A percentile compares a stretch with the other conserved stretches of the same genome.
Evolutionary conservation across 2,113 vertebrate genomes (phyloP).

Genomic region (Corynorhinus townsendii): DNA sequence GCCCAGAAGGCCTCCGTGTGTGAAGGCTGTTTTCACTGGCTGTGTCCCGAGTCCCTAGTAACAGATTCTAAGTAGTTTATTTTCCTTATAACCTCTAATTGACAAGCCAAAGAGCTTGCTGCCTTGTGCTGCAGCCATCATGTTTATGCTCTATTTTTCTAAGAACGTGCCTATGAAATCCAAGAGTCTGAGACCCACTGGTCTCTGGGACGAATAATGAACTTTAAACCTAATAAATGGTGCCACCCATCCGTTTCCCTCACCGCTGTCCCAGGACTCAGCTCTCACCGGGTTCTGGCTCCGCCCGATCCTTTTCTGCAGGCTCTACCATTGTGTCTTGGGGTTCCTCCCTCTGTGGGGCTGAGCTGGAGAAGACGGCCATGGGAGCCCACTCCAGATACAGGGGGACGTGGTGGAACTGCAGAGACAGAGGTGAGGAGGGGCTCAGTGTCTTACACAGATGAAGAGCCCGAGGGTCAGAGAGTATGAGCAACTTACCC

Average conservation of each 20-base stretch:
- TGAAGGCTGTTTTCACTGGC: neutral
- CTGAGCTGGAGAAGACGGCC: slow-evolving; percentile 84
- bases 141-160: neutral
- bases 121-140: accelerated
- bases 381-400: slow-evolving; percentile 97
- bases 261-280: accelerated
- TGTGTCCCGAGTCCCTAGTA: neutral
- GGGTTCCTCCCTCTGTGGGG: slow-evolving; percentile 40
- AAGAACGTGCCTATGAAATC: accelerated
- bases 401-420: slow-evolving; percentile 86
- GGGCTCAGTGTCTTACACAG: neutral
- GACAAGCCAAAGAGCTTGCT: neutral
- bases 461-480: neutral
- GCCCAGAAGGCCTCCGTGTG: accelerated
- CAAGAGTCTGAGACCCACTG: neutral
- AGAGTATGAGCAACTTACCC: accelerated
- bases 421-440: neutral
- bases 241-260: accelerated
- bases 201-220: neutral
- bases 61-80: neutral
- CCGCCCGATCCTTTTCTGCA: neutral
- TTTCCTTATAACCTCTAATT: neutral
- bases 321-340: neutral
- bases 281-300: slow-evolving; percentile 61
- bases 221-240: accelerated